A percentile compares a stretch with the other conserved stretches of the same genome.
Conservation (phyloP, 2,888 invertebrate genomes). For the Acleris laterana region DNA sequence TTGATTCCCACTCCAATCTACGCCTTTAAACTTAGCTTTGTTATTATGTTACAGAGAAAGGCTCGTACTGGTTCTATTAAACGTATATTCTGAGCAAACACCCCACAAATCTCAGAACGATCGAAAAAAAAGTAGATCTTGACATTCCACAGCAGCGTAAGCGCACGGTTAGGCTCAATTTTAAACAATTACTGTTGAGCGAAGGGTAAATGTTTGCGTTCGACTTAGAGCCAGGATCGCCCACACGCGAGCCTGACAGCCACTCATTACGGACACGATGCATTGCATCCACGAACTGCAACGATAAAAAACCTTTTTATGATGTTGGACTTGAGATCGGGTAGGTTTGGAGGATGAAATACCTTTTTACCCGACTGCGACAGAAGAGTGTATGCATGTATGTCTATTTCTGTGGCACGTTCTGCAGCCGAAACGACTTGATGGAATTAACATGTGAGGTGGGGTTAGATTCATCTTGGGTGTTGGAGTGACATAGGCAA, state of each 20-base stretch:
- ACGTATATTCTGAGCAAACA: too few species aligned
- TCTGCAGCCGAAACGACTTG: too few species aligned
- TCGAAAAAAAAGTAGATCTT: neutral
- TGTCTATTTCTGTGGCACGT: too few species aligned
- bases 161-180: slow-evolving; percentile 72
- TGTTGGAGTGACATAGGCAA: too few species aligned
- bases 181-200: slow-evolving; percentile 84
- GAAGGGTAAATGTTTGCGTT: slow-evolving; percentile 83
- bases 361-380: neutral
- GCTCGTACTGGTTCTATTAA: too few species aligned
- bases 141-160: slow-evolving; percentile 22
- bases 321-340: neutral
- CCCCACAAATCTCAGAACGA: too few species aligned
- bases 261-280: slow-evolving; percentile 80
- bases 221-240: slow-evolving; percentile 78
- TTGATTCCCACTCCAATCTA: too few species aligned
- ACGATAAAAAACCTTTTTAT: slow-evolving; percentile 15
- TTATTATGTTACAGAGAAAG: too few species aligned
- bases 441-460: too few species aligned
- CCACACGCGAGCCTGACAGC: slow-evolving; percentile 83
- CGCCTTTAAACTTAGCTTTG: too few species aligned
- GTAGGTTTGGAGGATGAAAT: neutral
- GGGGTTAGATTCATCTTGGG: too few species aligned
- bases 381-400: too few species aligned
- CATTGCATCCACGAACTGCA: slow-evolving; percentile 46